These are phyloP conservation scores for Thryonomys swinderianus DNA, from an alignment of 2,113 vertebrate species.

Conservation along the genomic window DNA sequence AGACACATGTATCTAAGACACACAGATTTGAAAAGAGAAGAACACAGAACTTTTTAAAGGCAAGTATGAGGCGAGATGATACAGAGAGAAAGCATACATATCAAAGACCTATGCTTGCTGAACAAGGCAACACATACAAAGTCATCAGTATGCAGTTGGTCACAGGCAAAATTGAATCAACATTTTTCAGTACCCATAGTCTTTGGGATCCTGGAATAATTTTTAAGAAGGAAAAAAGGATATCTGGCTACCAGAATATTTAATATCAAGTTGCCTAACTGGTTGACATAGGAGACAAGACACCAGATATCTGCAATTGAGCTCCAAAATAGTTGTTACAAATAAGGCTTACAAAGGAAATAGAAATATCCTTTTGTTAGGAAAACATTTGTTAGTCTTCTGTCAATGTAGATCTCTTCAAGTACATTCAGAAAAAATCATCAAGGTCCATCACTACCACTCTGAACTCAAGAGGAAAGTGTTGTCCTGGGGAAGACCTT, in stretches of 20 bases:
- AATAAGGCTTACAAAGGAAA: conserved; percentile 30
- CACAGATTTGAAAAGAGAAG: conserved; percentile 61
- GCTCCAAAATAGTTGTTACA: background rate
- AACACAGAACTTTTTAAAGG: conserved; percentile 45
- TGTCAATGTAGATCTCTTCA: background rate
- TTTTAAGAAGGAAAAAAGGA: conserved; percentile 26
- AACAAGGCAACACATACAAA: conserved; percentile 48
- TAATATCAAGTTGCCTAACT: background rate
- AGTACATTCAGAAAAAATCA: background rate
- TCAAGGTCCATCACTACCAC: background rate
- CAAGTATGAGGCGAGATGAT: conserved; percentile 21
- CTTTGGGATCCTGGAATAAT: conserved; percentile 1
- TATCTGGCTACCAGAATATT: conserved; percentile 11
- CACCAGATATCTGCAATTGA: background rate
- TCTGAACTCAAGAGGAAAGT: background rate
- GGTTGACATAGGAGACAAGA: background rate
- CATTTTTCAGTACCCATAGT: background rate
- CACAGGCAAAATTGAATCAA: background rate
- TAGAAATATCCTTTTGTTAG: background rate
- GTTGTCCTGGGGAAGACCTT: background rate
- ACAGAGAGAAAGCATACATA: background rate
- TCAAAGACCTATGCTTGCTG: conserved; percentile 55
- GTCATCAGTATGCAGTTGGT: background rate
- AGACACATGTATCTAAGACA: conserved; percentile 49
- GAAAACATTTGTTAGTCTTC: background rate